Percentiles rank a stretch among this genome's conserved stretches.
phyloP scores from a whole-genome alignment of 2,797 vertebrate genomes.

The Sebastes diaconus region DNA sequence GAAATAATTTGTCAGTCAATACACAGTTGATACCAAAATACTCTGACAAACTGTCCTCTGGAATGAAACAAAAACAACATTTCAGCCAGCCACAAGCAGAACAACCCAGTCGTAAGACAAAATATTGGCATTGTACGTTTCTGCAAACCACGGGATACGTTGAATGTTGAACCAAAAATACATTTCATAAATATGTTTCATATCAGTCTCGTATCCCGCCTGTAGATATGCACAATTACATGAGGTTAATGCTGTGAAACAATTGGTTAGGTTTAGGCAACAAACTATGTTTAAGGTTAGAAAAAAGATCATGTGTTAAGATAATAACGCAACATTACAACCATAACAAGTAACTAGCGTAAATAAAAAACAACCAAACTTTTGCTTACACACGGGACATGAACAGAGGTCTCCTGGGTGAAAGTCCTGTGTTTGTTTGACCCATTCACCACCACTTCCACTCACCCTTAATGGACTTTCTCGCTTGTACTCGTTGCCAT shows the following conservation, averaged over 20 bases:
- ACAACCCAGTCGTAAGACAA: not conserved
- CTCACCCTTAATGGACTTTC: too few species aligned
- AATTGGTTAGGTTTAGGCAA: not conserved
- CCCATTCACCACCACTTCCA: too few species aligned
- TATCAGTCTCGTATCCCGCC: not conserved
- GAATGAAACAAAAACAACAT: not conserved
- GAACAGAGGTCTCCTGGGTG: too few species aligned
- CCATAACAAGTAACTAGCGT: too few species aligned
- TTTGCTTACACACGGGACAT: too few species aligned
- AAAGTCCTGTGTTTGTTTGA: too few species aligned
- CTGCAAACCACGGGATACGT: not conserved
- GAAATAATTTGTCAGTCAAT: not conserved
- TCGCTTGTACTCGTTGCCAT: too few species aligned
- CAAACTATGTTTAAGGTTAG: not conserved
- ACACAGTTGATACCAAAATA: not conserved
- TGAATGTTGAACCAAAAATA: not conserved
- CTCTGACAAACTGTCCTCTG: not conserved
- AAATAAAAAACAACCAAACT: too few species aligned
- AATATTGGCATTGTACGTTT: not conserved
- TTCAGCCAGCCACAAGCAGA: not conserved
- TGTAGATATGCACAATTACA: not conserved
- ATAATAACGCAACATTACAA: not conserved
- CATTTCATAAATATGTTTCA: not conserved
- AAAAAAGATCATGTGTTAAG: not conserved
- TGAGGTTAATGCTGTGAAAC: not conserved